Percentiles rank a stretch among this genome's conserved stretches.
Evolutionary conservation across 2,797 vertebrate species (phyloP).

Genomic region (Sebastes hubbsi): DNA sequence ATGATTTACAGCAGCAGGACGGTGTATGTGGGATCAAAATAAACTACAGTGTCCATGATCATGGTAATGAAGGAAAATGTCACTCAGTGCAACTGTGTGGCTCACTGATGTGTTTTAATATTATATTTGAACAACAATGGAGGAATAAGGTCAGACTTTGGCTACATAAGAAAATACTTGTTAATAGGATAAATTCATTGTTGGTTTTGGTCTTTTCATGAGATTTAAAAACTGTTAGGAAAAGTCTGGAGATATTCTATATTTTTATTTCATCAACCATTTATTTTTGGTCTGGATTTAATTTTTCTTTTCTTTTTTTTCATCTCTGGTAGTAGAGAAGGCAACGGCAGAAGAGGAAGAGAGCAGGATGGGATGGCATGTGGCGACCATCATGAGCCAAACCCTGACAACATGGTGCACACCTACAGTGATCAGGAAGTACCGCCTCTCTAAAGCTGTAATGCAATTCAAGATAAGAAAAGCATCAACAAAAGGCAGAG

Average conservation of each 20-base stretch:
- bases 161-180: not conserved
- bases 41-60: not conserved
- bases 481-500: too few relatives aligned
- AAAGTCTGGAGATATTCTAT: not conserved
- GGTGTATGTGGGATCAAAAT: not conserved
- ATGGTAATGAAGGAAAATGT: not conserved
- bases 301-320: not conserved
- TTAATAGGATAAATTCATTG: not conserved
- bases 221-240: not conserved
- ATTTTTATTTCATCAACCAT: not conserved
- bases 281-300: constrained; percentile 1
- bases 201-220: not conserved
- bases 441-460: not conserved
- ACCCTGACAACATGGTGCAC: constrained; percentile 31
- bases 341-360: constrained; percentile 22
- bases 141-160: not conserved
- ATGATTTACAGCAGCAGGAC: not conserved
- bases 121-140: too few relatives aligned
- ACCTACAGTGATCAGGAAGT: constrained; percentile 35
- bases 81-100: not conserved
- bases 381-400: constrained; percentile 58
- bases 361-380: constrained; percentile 57
- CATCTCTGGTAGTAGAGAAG: constrained; percentile 16
- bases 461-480: not conserved
- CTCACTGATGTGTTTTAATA: not conserved